These are phyloP conservation scores for Crypturellus undulatus DNA, from an alignment of 2,113 vertebrate genomes.

Conservation along the genomic window DNA sequence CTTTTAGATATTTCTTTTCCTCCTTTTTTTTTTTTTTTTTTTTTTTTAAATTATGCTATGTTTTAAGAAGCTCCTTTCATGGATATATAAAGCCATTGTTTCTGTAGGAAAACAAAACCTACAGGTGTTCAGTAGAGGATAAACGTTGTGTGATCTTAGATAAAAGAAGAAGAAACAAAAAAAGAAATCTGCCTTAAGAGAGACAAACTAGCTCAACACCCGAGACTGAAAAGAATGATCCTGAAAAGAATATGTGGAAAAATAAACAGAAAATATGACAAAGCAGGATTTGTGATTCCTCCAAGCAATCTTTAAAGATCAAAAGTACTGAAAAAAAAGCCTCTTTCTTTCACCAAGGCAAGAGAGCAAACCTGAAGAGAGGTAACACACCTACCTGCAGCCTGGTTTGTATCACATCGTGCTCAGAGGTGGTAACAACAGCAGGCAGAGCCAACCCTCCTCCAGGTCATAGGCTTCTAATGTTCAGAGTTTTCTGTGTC, in stretches of 20 bases:
- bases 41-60: background rate
- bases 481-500: background rate
- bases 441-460: background rate
- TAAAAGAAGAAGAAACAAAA: background rate
- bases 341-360: background rate
- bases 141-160: background rate
- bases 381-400: background rate
- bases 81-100: background rate
- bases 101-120: background rate
- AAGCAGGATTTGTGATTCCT: background rate
- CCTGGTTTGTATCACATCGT: rapidly evolving
- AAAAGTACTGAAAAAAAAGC: background rate
- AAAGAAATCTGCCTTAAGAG: background rate
- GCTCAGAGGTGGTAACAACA: background rate
- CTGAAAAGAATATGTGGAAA: background rate
- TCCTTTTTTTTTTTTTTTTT: background rate
- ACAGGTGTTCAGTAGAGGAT: background rate
- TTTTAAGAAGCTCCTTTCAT: background rate
- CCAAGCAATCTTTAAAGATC: background rate
- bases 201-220: background rate
- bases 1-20: background rate
- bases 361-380: background rate
- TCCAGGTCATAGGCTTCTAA: background rate
- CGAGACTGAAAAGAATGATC: background rate
- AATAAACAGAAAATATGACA: background rate